These are phyloP conservation scores for Epinephelus malabaricus DNA, from an alignment of 2,797 vertebrate genomes.

Conservation along the genomic window DNA sequence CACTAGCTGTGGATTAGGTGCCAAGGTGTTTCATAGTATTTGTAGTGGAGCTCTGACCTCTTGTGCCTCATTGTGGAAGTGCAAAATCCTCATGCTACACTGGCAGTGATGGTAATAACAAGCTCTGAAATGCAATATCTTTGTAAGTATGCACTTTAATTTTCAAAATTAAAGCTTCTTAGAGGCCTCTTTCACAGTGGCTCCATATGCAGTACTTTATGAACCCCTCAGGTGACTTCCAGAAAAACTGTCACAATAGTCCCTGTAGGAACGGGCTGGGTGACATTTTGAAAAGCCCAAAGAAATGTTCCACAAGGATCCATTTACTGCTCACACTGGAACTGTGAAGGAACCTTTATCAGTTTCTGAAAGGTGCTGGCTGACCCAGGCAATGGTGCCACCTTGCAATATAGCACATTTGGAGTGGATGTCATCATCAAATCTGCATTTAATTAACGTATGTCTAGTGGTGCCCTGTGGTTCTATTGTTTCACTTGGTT, in stretches of 20 bases:
- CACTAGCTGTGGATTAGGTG: conserved; percentile 34
- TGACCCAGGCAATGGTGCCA: conserved; percentile 1
- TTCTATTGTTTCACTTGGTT: conserved; percentile 29
- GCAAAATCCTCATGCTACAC: conserved; percentile 51
- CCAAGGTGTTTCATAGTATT: conserved; percentile 61
- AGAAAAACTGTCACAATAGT: conserved; percentile 36
- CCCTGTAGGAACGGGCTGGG: conserved; percentile 28
- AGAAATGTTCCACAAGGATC: conserved; percentile 57
- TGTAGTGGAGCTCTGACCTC: conserved; percentile 86
- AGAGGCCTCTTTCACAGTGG: conserved; percentile 42
- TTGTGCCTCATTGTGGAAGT: conserved; percentile 79
- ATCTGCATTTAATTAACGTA: conserved; percentile 34
- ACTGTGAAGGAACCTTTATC: conserved; percentile 58
- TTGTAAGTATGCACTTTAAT: conserved; percentile 58
- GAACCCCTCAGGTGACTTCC: conserved; percentile 42
- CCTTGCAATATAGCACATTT: conserved; percentile 21
- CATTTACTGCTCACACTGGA: conserved; percentile 49
- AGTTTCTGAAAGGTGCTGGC: conserved; percentile 45
- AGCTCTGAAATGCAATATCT: conserved; percentile 54
- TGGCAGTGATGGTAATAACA: conserved; percentile 24
- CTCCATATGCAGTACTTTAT: conserved; percentile 36
- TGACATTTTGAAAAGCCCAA: conserved; percentile 51
- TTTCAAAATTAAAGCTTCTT: conserved; percentile 48
- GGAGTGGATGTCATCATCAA: conserved; percentile 26
- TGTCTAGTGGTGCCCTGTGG: conserved; percentile 2